Conservation (phyloP, 1,140 invertebrate genomes). For the Scaptomyza hsui region DNA sequence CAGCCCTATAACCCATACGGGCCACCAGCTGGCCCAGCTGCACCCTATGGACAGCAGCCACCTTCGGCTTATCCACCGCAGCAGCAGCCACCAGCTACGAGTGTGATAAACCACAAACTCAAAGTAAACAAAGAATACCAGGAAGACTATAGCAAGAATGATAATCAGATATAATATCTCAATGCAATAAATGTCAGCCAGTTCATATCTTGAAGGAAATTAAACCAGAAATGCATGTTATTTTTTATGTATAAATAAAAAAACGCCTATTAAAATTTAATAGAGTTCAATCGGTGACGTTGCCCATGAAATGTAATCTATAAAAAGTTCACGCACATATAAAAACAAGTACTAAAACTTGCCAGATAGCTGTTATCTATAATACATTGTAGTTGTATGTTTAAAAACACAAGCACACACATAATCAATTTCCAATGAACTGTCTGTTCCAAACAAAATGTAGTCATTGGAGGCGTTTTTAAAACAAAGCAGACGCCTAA, state of each 20-base stretch:
- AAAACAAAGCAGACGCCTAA: background rate
- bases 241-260: too few relatives aligned
- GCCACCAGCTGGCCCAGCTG: background rate
- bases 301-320: background rate
- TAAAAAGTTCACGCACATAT: background rate
- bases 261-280: too few relatives aligned
- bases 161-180: constrained; percentile 2
- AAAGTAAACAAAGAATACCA: constrained; percentile 68
- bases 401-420: background rate
- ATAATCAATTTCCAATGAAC: background rate
- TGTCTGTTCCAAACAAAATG: background rate
- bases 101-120: constrained; percentile 64
- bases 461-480: background rate
- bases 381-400: background rate
- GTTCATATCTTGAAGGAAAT: background rate
- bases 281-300: background rate
- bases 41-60: constrained; percentile 2
- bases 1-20: background rate
- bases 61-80: constrained; percentile 3
- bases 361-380: background rate
- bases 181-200: constrained; percentile 10
- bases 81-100: constrained; percentile 34
- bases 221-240: too few relatives aligned
- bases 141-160: constrained; percentile 41
- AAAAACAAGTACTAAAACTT: too few relatives aligned